phyloP scores from a whole-genome alignment of 2,888 invertebrate genomes.

The Hylaea fasciaria region DNA sequence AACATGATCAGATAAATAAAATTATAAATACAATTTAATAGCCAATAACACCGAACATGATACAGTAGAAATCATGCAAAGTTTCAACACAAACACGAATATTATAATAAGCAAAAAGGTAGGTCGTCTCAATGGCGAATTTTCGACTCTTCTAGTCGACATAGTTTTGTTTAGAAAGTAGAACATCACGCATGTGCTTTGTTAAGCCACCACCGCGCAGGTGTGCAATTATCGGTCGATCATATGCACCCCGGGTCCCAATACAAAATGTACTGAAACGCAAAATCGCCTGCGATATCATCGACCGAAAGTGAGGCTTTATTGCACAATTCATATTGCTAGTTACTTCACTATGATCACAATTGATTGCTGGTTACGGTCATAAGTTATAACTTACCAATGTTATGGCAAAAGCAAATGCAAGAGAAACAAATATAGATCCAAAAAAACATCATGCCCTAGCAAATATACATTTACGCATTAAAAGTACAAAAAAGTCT shows the following conservation, averaged over 20 bases:
- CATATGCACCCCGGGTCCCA: no score
- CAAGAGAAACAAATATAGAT: no score
- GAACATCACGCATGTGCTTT: background rate
- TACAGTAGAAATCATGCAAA: conserved; percentile 16
- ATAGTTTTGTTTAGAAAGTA: conserved; percentile 18
- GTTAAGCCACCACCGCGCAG: background rate
- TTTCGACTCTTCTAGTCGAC: background rate
- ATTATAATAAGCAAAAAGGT: conserved; percentile 26
- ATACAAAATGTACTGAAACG: no score
- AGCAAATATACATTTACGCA: no score
- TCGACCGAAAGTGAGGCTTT: no score
- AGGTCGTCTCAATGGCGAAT: conserved; percentile 17
- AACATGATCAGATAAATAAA: conserved; percentile 12
- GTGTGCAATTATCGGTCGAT: background rate
- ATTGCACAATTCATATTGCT: conserved; percentile 17
- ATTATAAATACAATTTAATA: conserved; percentile 14
- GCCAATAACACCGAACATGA: conserved; percentile 4
- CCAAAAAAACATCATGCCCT: no score
- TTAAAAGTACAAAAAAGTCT: no score
- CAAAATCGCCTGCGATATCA: no score
- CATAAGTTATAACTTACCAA: no score
- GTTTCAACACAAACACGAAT: conserved; percentile 15
- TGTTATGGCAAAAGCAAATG: no score
- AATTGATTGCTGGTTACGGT: background rate
- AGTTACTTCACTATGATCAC: background rate